phyloP scores from a whole-genome alignment of 2,888 invertebrate genomes.

The Tortrix viridana region DNA sequence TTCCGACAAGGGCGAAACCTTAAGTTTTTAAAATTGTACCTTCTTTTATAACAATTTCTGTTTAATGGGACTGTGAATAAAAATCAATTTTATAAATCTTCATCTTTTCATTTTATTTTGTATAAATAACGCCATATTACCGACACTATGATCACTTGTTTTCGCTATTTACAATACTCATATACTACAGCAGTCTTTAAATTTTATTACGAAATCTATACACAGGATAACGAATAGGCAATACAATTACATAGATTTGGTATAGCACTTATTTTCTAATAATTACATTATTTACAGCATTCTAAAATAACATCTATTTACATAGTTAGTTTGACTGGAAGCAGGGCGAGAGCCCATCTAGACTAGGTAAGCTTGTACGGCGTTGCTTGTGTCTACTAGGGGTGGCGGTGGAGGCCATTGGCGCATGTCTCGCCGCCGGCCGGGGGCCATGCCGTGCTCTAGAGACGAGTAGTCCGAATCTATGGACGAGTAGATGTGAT shows the following conservation, averaged over 20 bases:
- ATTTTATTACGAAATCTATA: slow-evolving; percentile 80
- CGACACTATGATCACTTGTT: slow-evolving; percentile 82
- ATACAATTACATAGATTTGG: slow-evolving; percentile 82
- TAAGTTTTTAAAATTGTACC: too few species aligned
- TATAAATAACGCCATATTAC: slow-evolving; percentile 83
- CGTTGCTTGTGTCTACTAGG: slow-evolving; percentile 74
- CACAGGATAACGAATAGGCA: slow-evolving; percentile 83
- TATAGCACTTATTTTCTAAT: slow-evolving; percentile 79
- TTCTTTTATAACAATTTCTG: too few species aligned
- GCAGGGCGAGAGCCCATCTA: slow-evolving; percentile 71
- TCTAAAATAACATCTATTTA: slow-evolving; percentile 66
- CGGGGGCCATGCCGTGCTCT: slow-evolving; percentile 87
- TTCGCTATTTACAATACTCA: slow-evolving; percentile 82
- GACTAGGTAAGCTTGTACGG: slow-evolving; percentile 89
- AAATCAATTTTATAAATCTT: slow-evolving; percentile 72
- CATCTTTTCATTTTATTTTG: slow-evolving; percentile 77
- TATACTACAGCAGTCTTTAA: slow-evolving; percentile 86
- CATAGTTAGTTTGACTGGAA: slow-evolving; percentile 78
- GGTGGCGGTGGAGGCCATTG: slow-evolving; percentile 80
- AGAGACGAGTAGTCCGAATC: slow-evolving; percentile 94
- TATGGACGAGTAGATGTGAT: slow-evolving; percentile 95
- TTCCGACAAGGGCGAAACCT: too few species aligned
- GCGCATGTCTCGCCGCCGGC: slow-evolving; percentile 71
- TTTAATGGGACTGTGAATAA: slow-evolving; percentile 50
- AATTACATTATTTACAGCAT: slow-evolving; percentile 81